Evolutionary conservation across 2,888 invertebrate species (phyloP).

Genomic region (Ashinkailepas kermadecensis): DNA sequence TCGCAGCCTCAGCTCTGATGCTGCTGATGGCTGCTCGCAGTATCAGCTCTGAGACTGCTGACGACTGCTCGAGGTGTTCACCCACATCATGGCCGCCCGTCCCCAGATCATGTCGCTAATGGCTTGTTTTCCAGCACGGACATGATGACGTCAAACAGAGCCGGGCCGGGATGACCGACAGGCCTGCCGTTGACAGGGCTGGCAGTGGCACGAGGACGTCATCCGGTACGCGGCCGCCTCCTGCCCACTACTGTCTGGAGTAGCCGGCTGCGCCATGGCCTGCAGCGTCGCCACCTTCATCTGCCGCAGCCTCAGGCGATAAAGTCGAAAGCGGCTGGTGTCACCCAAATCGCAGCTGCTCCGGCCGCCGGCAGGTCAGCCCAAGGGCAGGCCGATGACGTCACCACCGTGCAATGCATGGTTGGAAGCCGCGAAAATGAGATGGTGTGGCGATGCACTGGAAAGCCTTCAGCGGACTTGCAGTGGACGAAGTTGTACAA

Average conservation of each 20-base stretch:
- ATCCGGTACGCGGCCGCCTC: neutral
- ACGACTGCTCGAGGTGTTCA: no score
- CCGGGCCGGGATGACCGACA: no score
- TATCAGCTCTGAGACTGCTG: no score
- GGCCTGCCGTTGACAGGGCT: neutral
- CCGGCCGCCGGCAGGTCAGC: neutral
- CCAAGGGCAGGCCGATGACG: neutral
- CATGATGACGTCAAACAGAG: no score
- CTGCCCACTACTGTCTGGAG: neutral
- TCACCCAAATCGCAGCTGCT: neutral
- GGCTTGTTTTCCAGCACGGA: no score
- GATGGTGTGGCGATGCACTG: no score
- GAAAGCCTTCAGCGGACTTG: neutral
- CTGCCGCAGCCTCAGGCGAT: neutral
- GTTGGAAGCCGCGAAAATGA: neutral
- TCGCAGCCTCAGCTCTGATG: no score
- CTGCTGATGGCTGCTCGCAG: no score
- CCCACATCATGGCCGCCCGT: no score
- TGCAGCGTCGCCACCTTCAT: neutral
- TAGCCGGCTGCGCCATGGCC: neutral
- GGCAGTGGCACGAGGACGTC: neutral
- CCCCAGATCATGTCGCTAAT: no score
- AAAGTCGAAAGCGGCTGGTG: neutral
- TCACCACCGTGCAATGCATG: neutral
- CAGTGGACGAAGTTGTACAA: neutral